phyloP scores from a whole-genome alignment of 2,888 invertebrate genomes.

The Rhimphoctona megacephalus region DNA sequence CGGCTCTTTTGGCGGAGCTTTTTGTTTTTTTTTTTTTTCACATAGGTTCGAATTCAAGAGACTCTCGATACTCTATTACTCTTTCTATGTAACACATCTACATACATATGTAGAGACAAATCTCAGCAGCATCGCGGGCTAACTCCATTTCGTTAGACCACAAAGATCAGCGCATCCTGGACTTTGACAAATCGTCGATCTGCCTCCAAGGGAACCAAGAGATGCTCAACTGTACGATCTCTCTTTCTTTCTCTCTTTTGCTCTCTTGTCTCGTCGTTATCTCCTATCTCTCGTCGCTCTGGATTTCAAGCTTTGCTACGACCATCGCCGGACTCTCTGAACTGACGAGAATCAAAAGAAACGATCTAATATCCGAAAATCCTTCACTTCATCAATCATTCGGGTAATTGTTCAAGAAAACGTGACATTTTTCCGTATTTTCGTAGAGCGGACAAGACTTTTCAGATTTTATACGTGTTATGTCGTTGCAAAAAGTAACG shows the following conservation, averaged over 20 bases:
- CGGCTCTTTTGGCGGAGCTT: constrained; percentile 1
- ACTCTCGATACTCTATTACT: constrained; percentile 61
- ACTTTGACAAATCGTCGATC: constrained; percentile 84
- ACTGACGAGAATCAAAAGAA: constrained; percentile 42
- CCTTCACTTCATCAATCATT: constrained; percentile 53
- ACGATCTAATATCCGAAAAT: constrained; percentile 44
- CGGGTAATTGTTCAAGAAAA: constrained; percentile 63
- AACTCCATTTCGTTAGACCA: constrained; percentile 59
- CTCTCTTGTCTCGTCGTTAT: constrained; percentile 53
- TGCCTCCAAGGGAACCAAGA: constrained; percentile 71
- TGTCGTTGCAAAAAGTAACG: neutral
- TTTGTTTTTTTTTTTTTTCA: constrained; percentile 7
- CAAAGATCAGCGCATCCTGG: constrained; percentile 68
- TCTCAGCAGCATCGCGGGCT: constrained; percentile 64
- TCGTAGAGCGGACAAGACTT: neutral
- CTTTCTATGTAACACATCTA: neutral
- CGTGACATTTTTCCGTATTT: neutral
- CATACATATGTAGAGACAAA: constrained; percentile 8
- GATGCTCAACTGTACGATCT: constrained; percentile 22
- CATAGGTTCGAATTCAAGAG: constrained; percentile 45
- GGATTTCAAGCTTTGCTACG: constrained; percentile 58
- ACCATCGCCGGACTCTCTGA: constrained; percentile 12
- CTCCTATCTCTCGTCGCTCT: constrained; percentile 64
- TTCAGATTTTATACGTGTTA: too few relatives aligned
- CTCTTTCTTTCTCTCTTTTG: constrained; percentile 5